A percentile compares a stretch with the other conserved stretches of the same genome.
Conservation (phyloP, 2,113 vertebrate genomes). For the Lethenteron camtschaticum region DNA sequence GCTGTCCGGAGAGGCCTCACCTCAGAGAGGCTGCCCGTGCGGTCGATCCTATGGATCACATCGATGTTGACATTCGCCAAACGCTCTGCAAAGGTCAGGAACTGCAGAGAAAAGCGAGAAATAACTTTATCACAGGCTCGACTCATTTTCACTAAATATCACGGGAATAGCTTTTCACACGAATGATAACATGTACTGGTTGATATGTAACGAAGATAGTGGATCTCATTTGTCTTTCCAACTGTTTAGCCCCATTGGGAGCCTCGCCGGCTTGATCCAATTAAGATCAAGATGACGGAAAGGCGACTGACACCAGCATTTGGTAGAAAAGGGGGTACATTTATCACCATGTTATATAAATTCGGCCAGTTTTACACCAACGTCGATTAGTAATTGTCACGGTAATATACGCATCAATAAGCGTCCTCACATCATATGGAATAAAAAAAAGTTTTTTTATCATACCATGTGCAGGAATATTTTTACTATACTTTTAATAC, state of each 20-base stretch:
- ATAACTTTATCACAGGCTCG: neutral
- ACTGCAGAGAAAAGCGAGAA: slow-evolving; percentile 26
- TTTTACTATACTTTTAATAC: too few relatives aligned
- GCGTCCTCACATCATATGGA: too few relatives aligned
- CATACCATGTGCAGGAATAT: too few relatives aligned
- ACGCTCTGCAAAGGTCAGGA: slow-evolving; percentile 82
- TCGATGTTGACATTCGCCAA: slow-evolving; percentile 77
- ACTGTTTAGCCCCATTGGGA: neutral
- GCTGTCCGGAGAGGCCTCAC: slow-evolving; percentile 22
- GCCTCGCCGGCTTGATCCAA: neutral
- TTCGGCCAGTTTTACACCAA: too few relatives aligned
- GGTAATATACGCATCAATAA: too few relatives aligned
- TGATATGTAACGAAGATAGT: neutral
- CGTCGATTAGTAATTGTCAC: too few relatives aligned
- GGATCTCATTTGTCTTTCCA: neutral
- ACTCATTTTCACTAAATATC: neutral
- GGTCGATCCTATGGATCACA: slow-evolving; percentile 83
- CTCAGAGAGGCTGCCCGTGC: slow-evolving; percentile 57
- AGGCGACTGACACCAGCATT: too few relatives aligned
- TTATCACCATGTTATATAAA: too few relatives aligned
- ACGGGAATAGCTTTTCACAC: neutral
- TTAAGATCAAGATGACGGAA: neutral
- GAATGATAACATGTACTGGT: neutral
- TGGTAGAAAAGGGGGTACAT: too few relatives aligned
- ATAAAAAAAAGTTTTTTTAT: too few relatives aligned